Evolutionary conservation across 2,797 vertebrate species (phyloP).

Genomic region (Eospalax fontanierii): DNA sequence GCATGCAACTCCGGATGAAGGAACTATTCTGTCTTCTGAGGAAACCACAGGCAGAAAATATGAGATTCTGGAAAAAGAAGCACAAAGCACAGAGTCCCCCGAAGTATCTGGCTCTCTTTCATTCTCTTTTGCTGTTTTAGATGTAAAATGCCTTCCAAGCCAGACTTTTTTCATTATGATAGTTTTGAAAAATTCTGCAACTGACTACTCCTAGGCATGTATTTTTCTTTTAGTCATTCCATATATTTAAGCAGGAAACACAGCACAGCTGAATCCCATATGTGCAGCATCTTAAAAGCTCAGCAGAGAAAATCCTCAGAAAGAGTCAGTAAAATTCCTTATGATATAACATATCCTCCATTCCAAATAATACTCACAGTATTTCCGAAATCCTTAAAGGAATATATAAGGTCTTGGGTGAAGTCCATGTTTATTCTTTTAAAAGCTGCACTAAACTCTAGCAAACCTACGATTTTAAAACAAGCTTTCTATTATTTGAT

Average conservation of each 20-base stretch:
- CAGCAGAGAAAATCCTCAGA: slow-evolving; percentile 80
- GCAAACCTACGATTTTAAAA: slow-evolving; percentile 22
- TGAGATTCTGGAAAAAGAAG: slow-evolving; percentile 61
- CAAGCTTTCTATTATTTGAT: slow-evolving; percentile 19
- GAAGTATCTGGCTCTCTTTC: slow-evolving; percentile 55
- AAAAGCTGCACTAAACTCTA: slow-evolving; percentile 17
- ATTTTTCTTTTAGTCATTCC: slow-evolving; percentile 75
- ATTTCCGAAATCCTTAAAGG: slow-evolving; percentile 72
- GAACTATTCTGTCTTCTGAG: slow-evolving; percentile 46
- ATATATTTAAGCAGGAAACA: slow-evolving; percentile 75
- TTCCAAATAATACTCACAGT: slow-evolving; percentile 14
- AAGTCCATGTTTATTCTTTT: slow-evolving; percentile 29
- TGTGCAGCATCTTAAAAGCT: slow-evolving; percentile 75
- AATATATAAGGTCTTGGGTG: slow-evolving; percentile 14
- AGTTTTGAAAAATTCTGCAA: slow-evolving; percentile 64
- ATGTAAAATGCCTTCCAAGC: slow-evolving; percentile 43
- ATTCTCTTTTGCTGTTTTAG: slow-evolving; percentile 54
- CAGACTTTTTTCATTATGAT: slow-evolving; percentile 68
- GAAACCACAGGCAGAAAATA: slow-evolving; percentile 70
- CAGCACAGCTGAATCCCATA: slow-evolving; percentile 81
- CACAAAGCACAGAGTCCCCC: slow-evolving; percentile 15
- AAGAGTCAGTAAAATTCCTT: slow-evolving; percentile 72
- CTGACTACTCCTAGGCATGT: slow-evolving; percentile 72
- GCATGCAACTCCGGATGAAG: slow-evolving; percentile 48
- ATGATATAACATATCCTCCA: slow-evolving; percentile 61